Conservation (phyloP, 2,797 vertebrate species). For the Sebastolobus altivelis region DNA sequence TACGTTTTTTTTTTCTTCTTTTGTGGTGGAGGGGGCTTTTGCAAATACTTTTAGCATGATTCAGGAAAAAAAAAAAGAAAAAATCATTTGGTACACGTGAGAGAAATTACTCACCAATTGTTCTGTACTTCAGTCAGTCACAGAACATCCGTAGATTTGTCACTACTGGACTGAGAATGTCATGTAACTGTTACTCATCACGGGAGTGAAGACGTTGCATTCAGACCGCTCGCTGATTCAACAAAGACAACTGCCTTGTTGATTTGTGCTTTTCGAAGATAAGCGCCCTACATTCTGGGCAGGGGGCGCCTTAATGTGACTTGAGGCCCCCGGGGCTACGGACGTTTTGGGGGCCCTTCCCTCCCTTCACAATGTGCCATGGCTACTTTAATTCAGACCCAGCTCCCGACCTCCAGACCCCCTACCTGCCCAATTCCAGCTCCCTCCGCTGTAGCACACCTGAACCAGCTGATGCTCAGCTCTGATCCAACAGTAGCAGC, state of each 20-base stretch:
- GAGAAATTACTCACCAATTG: slow-evolving; percentile 64
- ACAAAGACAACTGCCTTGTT: slow-evolving; percentile 21
- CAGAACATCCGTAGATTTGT: slow-evolving; percentile 55
- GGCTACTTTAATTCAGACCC: too few species aligned
- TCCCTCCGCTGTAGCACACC: too few species aligned
- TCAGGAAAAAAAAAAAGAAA: slow-evolving; percentile 42
- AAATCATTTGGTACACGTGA: slow-evolving; percentile 20
- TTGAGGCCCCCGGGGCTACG: too few species aligned
- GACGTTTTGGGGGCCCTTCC: too few species aligned
- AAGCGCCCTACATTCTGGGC: background rate
- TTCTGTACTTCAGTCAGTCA: slow-evolving; percentile 61
- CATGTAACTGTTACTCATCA: slow-evolving; percentile 66
- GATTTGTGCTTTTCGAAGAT: background rate
- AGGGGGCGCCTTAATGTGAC: too few species aligned
- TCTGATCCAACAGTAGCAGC: too few species aligned
- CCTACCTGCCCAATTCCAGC: too few species aligned
- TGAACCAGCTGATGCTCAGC: too few species aligned
- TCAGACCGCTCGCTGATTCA: slow-evolving; percentile 37
- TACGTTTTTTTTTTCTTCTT: background rate
- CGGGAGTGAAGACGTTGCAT: slow-evolving; percentile 48
- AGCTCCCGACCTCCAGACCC: too few species aligned
- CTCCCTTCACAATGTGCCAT: too few species aligned
- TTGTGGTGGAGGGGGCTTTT: slow-evolving; percentile 16
- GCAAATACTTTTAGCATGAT: slow-evolving; percentile 45
- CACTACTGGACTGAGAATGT: slow-evolving; percentile 63